Base-by-base conservation (phyloP, 2,888 invertebrate genomes). In the Thera obeliscata region DNA sequence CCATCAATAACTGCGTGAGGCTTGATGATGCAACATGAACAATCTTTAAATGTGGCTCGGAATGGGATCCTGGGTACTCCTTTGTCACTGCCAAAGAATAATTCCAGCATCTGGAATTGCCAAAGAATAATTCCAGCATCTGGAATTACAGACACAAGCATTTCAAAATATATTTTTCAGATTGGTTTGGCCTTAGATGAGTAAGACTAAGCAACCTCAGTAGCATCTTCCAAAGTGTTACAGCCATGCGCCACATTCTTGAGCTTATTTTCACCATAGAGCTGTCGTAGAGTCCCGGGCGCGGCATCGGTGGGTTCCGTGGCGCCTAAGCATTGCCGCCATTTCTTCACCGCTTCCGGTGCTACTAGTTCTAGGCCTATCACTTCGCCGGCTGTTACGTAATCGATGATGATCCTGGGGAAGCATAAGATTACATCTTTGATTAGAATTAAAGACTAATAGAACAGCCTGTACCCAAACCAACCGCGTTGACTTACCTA, bases 1-100 rank as follows among this genome's bases (percentile, higher is more conserved):
- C 96, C 96, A 78, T 97, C 96, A 75, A 96, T 94, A 33, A 99
- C 93, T 43, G 96, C 96, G 85, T 98, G 98, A 0, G 99, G 98
- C 84, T 98, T 98, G 64, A 99, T 96, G 36, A 99, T 89, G 79
- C 97, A 97, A 74, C 97, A 96, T 0, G 97, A 96, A 73, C 96
- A 96, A 71, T 96, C 94, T 70, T 94, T 88, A 3, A 95, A 88
- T 5, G 95, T 95, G n/a, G 95, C 95, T 85, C 95, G 79, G 66
- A 81, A 89, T 3, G 87, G 85, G 54, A 92, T 75, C 62, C 75
- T 82, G 7, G 85, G 86, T 35, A 85, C 38, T 9, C 89, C 86
- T 22, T 89, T 85, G 12, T 85, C 86, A 62, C 80, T 79, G 7
- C 92, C 92, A 69, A 93, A 93, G 75, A 86, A 93, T 69, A 81